Percentiles rank a stretch among this genome's conserved stretches.
These are phyloP conservation scores for Noctua pronuba DNA, from an alignment of 2,888 invertebrate species.

Conservation along the genomic window DNA sequence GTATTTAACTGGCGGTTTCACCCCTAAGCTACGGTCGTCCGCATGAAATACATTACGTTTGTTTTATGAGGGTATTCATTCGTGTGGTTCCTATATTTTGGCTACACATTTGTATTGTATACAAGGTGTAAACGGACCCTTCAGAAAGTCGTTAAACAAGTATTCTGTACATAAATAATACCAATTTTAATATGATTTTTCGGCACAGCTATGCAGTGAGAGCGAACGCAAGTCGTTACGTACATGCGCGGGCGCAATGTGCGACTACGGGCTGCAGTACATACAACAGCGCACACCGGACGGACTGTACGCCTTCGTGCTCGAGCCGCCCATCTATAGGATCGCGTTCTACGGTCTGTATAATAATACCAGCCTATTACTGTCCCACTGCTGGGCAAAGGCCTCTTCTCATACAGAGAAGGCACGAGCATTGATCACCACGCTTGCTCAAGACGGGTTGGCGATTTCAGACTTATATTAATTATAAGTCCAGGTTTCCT, in stretches of 20 bases:
- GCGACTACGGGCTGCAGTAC: slow-evolving; percentile 96
- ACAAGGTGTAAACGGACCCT: background rate
- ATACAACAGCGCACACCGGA: slow-evolving; percentile 94
- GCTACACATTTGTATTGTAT: background rate
- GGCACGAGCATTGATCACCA: too few relatives aligned
- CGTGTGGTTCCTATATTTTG: background rate
- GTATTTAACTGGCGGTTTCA: background rate
- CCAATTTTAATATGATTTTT: background rate
- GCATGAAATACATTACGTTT: background rate
- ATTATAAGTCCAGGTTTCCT: too few relatives aligned
- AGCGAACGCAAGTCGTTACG: slow-evolving; percentile 93
- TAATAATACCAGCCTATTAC: too few relatives aligned
- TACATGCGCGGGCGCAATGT: slow-evolving; percentile 95
- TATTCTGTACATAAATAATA: background rate
- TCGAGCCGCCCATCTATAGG: slow-evolving; percentile 95
- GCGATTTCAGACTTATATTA: too few relatives aligned
- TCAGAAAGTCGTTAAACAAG: background rate
- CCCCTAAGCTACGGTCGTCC: background rate
- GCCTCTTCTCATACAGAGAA: too few relatives aligned
- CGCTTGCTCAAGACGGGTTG: too few relatives aligned
- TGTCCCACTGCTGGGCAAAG: too few relatives aligned
- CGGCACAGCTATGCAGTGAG: slow-evolving; percentile 93
- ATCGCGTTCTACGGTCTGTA: slow-evolving; percentile 89
- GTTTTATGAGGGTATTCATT: background rate
- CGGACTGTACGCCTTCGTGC: slow-evolving; percentile 92